phyloP scores from a whole-genome alignment of 2,113 vertebrate species.

The Glaucidium brasilianum region DNA sequence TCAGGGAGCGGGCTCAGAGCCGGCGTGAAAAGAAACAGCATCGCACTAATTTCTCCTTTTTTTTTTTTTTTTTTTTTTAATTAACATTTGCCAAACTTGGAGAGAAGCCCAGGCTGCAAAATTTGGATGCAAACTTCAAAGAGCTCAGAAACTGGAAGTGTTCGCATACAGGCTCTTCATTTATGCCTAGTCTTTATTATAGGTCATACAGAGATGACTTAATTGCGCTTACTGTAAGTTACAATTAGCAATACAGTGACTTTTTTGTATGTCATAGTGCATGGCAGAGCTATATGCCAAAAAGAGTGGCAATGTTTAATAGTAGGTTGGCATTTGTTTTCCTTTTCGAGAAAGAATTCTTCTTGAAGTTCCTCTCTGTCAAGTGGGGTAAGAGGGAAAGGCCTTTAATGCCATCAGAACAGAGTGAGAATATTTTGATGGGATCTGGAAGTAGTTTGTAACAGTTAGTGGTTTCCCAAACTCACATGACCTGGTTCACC shows the following conservation, averaged over 20 bases:
- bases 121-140: constrained; percentile 10
- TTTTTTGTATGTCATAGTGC: background rate
- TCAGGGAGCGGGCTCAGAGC: background rate
- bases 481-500: background rate
- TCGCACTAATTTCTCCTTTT: background rate
- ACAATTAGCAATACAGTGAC: background rate
- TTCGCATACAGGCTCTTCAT: constrained; percentile 5
- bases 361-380: background rate
- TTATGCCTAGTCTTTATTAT: background rate
- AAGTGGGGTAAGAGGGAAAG: background rate
- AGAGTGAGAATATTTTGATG: background rate
- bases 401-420: background rate
- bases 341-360: background rate
- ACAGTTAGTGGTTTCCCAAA: background rate
- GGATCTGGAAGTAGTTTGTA: background rate
- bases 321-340: background rate
- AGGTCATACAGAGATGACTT: background rate
- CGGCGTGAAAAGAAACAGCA: background rate
- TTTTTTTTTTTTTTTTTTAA: background rate
- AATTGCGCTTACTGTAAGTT: constrained; percentile 15
- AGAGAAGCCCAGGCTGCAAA: constrained; percentile 12
- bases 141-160: background rate
- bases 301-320: background rate
- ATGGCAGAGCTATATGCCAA: background rate
- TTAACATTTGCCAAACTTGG: constrained; percentile 46